phyloP scores from a whole-genome alignment of 2,888 invertebrate species.

The Polydrusus cervinus region DNA sequence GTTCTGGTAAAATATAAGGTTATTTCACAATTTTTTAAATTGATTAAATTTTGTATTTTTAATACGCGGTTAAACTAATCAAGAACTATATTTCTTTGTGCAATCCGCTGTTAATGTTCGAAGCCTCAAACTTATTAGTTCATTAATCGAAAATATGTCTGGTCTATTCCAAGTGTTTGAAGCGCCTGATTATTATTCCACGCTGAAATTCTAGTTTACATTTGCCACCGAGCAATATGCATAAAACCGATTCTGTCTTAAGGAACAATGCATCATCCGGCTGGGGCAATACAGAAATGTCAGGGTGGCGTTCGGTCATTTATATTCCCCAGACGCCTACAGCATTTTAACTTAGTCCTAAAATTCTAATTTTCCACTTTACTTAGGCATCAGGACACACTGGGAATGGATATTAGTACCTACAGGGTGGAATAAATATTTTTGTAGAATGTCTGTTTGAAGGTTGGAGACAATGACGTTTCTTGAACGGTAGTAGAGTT shows the following conservation, averaged over 20 bases:
- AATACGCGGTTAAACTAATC: no score
- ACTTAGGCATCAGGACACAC: conserved; percentile 8
- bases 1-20: no score
- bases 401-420: not conserved
- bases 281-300: conserved; percentile 9
- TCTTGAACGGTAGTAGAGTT: no score
- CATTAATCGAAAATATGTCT: no score
- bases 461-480: no score
- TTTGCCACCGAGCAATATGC: not conserved
- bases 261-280: conserved; percentile 5
- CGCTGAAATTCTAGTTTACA: not conserved
- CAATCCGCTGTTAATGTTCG: no score
- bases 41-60: no score
- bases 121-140: no score
- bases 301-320: conserved; percentile 13
- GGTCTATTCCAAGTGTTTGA: not conserved
- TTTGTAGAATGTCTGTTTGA: no score
- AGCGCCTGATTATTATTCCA: not conserved
- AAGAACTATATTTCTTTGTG: no score
- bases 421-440: no score
- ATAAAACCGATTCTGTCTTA: conserved; percentile 1
- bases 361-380: conserved; percentile 34
- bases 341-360: not conserved
- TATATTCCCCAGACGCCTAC: conserved; percentile 6
- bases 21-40: no score